Conservation (phyloP, 2,797 vertebrate species). For the Decapterus maruadsi region DNA sequence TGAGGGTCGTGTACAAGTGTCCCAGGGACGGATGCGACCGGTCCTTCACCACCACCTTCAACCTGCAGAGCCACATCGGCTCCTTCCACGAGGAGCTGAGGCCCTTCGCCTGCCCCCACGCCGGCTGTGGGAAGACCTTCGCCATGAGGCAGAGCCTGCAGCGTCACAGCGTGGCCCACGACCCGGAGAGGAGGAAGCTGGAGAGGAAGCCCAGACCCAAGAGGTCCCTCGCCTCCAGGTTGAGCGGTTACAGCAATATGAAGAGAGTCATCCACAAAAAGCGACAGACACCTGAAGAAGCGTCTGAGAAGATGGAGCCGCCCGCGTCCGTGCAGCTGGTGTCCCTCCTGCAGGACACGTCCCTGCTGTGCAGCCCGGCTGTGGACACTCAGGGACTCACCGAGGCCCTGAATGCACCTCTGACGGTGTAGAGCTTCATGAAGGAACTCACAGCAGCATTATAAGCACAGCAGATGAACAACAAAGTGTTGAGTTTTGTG, state of each 20-base stretch:
- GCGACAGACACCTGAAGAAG: fast-evolving
- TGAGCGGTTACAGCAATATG: constrained; percentile 71
- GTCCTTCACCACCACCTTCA: constrained; percentile 92
- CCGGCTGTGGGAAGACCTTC: constrained; percentile 89
- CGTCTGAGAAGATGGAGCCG: not conserved
- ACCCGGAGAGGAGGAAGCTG: constrained; percentile 88
- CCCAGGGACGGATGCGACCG: constrained; percentile 88
- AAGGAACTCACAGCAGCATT: not conserved
- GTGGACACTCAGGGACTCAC: constrained; percentile 44
- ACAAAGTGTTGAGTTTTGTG: not conserved
- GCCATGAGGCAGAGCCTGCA: constrained; percentile 93
- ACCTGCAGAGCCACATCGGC: constrained; percentile 93
- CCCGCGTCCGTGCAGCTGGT: constrained; percentile 61
- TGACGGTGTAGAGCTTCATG: constrained; percentile 30
- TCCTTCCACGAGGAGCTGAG: constrained; percentile 91
- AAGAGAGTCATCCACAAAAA: constrained; percentile 24
- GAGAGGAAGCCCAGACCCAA: constrained; percentile 53
- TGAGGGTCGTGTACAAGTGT: constrained; percentile 85
- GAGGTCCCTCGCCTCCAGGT: constrained; percentile 76
- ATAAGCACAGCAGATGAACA: not conserved
- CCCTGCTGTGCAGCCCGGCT: constrained; percentile 52
- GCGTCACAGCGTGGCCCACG: constrained; percentile 89
- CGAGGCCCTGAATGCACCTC: constrained; percentile 27
- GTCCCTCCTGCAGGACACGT: constrained; percentile 61
- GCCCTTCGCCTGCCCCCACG: constrained; percentile 86